phyloP scores from a whole-genome alignment of 2,797 vertebrate species.

The Thunnus albacares region DNA sequence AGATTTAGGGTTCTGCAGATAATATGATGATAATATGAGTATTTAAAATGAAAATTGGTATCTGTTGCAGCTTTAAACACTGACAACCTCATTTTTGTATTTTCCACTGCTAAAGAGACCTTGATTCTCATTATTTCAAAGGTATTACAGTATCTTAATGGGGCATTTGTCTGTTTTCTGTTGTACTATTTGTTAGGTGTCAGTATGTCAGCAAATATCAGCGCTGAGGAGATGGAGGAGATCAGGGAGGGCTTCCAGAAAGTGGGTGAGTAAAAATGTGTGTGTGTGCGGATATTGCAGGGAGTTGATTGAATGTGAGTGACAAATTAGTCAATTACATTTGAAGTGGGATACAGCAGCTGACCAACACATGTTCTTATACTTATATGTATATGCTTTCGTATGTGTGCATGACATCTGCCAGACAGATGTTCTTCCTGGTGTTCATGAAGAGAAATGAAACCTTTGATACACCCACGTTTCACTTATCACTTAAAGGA shows the following conservation, averaged over 20 bases:
- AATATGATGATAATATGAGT: not conserved
- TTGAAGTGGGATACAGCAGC: slow-evolving; percentile 13
- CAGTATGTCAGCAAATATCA: slow-evolving; percentile 90
- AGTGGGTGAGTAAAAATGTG: slow-evolving; percentile 89
- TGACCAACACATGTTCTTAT: slow-evolving; percentile 8
- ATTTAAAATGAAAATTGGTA: not conserved
- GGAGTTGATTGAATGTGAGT: not conserved
- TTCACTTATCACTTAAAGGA: too few species aligned
- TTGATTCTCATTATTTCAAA: too few species aligned
- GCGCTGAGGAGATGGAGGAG: slow-evolving; percentile 94
- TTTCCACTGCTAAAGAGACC: not conserved
- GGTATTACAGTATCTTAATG: not conserved
- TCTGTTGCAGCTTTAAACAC: not conserved
- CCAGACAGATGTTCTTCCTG: slow-evolving; percentile 18
- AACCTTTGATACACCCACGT: slow-evolving; percentile 4
- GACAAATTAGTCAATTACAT: not conserved
- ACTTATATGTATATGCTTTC: too few species aligned
- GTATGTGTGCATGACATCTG: slow-evolving; percentile 10
- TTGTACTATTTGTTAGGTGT: slow-evolving; percentile 31
- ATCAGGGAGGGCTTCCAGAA: slow-evolving; percentile 93
- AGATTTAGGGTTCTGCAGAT: too few species aligned
- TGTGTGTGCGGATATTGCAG: slow-evolving; percentile 3
- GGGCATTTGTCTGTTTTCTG: not conserved
- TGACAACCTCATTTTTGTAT: not conserved
- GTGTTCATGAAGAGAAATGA: not conserved